Base-by-base conservation (phyloP, 2,113 vertebrate genomes). In the Arvicanthis niloticus region DNA sequence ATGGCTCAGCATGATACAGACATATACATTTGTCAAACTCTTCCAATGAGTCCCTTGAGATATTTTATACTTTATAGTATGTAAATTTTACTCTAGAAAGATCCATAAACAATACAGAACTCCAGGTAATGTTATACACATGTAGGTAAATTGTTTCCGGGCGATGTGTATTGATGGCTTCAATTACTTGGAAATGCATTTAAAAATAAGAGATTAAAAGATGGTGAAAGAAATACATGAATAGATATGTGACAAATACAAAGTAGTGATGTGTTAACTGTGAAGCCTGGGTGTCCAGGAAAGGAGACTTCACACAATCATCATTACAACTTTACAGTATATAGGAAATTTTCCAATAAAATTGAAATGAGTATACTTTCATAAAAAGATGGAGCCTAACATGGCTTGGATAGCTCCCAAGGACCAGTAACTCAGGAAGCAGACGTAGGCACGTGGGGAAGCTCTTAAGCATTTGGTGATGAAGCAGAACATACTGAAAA, bases 31-130 rank as follows among this genome's bases (percentile, higher is more conserved):
- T 86, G 37, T 70, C 45, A 73, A 75, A 73, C 5, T 88, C 31
- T 48, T 60, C 72, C 88, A 82, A 91, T 67, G 72, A 88, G 68
- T 81, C 9, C 22, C 48, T 42, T 73, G 40, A 76, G 42, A 88
- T 84, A 11, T 51, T 70, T 42, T 53, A 48, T 17, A 88, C 22
- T 96, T 86, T 19, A 84, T 58, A 21, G 9, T 40, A 75, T 48
- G 31, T 53, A 96, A 94, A 88, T 93, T 90, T 78, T 56, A 84
- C 48, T 90, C 51, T 88, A 48, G 78, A 93, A 89, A 96, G 34
- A 91, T 56, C 73, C 42, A 60, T 60, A 93, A 80, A 81, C 13
- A 89, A 68, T 53, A 67, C 0, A 10, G 29, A 92, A 89, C 7
- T 91, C 16, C 67, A 91, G n/a, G 65, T 94, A 95, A 84, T 45